Conservation (phyloP, 2,888 invertebrate genomes). For the Drosophila yooni region DNA sequence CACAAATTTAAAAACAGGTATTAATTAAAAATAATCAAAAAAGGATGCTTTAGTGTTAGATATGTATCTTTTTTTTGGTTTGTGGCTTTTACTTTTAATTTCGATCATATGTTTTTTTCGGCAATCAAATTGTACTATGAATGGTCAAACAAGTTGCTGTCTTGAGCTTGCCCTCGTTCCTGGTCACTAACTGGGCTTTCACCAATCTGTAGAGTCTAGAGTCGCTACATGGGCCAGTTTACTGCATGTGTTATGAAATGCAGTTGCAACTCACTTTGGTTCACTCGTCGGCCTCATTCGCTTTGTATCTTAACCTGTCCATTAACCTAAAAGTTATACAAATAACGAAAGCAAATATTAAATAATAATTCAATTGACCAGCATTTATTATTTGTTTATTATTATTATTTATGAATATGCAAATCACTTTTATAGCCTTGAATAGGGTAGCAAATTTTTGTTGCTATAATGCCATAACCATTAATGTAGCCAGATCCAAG, state of each 20-base stretch:
- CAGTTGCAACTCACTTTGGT: slow-evolving; percentile 14
- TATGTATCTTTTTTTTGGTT: neutral
- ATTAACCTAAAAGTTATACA: slow-evolving; percentile 8
- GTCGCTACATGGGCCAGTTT: slow-evolving; percentile 25
- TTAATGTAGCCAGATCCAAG: neutral
- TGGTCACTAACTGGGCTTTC: slow-evolving; percentile 54
- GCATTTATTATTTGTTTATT: neutral
- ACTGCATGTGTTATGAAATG: slow-evolving; percentile 60
- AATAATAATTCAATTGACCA: neutral
- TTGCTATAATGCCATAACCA: neutral
- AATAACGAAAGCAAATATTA: neutral
- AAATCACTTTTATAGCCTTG: slow-evolving; percentile 3
- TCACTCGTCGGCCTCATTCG: slow-evolving; percentile 9
- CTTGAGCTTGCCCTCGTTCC: slow-evolving; percentile 9
- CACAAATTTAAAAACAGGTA: slow-evolving; percentile 19
- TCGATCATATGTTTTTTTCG: slow-evolving; percentile 15
- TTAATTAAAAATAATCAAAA: slow-evolving; percentile 19
- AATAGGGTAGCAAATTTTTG: neutral
- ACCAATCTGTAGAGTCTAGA: slow-evolving; percentile 40
- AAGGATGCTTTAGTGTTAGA: neutral
- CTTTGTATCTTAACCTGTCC: slow-evolving; percentile 5
- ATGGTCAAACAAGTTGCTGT: slow-evolving; percentile 49
- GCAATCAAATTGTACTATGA: slow-evolving; percentile 16
- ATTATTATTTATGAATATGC: neutral
- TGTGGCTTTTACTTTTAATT: slow-evolving; percentile 33